phyloP scores from a whole-genome alignment of 2,113 vertebrate genomes.

The Cyrtonyx montezumae region DNA sequence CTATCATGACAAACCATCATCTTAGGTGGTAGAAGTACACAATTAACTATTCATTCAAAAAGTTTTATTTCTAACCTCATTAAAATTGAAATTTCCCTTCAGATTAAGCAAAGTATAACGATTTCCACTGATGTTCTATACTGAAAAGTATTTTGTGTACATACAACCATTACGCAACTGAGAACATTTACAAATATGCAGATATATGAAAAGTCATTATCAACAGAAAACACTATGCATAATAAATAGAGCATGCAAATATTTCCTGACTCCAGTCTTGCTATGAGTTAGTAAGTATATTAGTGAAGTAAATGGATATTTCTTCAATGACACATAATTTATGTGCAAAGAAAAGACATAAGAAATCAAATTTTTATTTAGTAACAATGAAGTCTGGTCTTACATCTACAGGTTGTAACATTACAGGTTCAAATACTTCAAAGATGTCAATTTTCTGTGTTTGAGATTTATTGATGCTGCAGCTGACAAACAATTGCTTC shows the following conservation, averaged over 20 bases:
- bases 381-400: background rate
- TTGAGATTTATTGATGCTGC: background rate
- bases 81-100: background rate
- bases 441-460: background rate
- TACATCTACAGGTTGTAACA: too few species aligned
- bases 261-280: slow-evolving; percentile 15
- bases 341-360: background rate
- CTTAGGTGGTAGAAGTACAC: background rate
- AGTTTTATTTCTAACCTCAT: background rate
- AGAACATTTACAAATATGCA: background rate
- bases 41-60: background rate
- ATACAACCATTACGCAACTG: background rate
- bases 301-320: background rate
- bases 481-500: background rate
- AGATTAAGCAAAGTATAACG: background rate
- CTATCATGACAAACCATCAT: background rate
- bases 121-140: background rate
- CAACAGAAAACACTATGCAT: background rate
- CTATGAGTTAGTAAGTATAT: background rate
- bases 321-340: background rate
- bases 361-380: background rate
- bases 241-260: background rate
- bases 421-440: background rate
- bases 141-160: background rate
- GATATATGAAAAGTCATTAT: background rate